Evolutionary conservation across 1,140 invertebrate species (phyloP).

Genomic region (Lysiphlebus fabarum): DNA sequence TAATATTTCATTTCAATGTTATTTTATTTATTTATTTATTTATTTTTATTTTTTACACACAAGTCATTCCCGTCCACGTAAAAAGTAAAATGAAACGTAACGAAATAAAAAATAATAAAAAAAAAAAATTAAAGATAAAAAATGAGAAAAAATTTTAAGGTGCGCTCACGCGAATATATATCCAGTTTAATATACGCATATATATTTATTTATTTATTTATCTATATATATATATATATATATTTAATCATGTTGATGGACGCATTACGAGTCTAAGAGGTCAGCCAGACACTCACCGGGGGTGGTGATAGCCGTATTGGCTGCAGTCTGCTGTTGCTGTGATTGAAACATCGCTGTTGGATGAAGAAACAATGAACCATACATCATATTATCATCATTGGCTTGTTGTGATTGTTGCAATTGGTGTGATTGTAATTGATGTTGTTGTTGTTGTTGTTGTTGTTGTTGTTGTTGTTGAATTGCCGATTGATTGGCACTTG

Average conservation of each 20-base stretch:
- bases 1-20: too few species aligned
- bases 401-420: slow-evolving; percentile 39
- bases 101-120: too few species aligned
- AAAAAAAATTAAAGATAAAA: too few species aligned
- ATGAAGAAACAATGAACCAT: slow-evolving; percentile 53
- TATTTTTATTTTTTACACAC: too few species aligned
- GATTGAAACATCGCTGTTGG: slow-evolving; percentile 54
- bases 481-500: slow-evolving; percentile 33
- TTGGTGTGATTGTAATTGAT: slow-evolving; percentile 39
- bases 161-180: too few species aligned
- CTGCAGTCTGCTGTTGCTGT: slow-evolving; percentile 42
- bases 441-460: slow-evolving; percentile 39
- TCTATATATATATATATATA: too few species aligned
- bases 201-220: too few species aligned
- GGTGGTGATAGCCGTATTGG: slow-evolving; percentile 46
- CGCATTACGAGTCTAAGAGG: slow-evolving; percentile 50
- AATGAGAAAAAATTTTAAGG: too few species aligned
- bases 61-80: too few species aligned
- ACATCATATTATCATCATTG: slow-evolving; percentile 53
- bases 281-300: slow-evolving; percentile 56
- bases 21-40: too few species aligned
- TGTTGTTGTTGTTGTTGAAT: slow-evolving; percentile 35
- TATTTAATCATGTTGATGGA: neutral
- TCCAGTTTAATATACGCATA: too few species aligned
- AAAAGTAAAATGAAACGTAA: too few species aligned